Conservation (phyloP, 2,888 invertebrate genomes). For the Drosophila ustulata region DNA sequence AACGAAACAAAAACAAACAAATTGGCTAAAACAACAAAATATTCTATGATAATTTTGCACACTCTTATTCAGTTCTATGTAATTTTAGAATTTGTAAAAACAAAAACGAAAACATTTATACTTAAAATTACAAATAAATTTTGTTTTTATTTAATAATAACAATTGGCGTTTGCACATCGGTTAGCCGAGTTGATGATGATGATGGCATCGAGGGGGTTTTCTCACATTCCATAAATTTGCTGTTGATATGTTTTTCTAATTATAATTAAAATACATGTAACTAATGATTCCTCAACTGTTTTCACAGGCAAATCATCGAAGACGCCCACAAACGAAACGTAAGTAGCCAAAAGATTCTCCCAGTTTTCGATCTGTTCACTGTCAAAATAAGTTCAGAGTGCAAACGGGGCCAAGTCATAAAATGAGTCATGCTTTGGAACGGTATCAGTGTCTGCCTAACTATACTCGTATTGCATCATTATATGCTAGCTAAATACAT, state of each 20-base stretch:
- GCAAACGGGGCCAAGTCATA: constrained; percentile 59
- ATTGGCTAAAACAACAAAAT: constrained; percentile 49
- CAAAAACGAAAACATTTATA: constrained; percentile 39
- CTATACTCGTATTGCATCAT: constrained; percentile 27
- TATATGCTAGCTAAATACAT: constrained; percentile 24
- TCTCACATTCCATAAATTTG: constrained; percentile 32
- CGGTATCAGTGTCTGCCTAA: constrained; percentile 67
- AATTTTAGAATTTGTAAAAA: constrained; percentile 68
- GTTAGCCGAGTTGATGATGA: constrained; percentile 21
- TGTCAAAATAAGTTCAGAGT: constrained; percentile 66
- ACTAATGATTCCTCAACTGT: constrained; percentile 6
- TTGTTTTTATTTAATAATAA: constrained; percentile 57
- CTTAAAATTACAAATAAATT: constrained; percentile 59
- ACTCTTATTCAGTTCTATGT: constrained; percentile 48
- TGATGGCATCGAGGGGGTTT: constrained; percentile 29
- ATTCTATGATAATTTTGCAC: constrained; percentile 47
- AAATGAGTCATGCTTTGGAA: constrained; percentile 39
- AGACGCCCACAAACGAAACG: constrained; percentile 84
- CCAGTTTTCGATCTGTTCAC: constrained; percentile 1
- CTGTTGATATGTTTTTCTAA: background rate
- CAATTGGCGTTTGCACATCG: constrained; percentile 8
- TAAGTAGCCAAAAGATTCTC: constrained; percentile 72
- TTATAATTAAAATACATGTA: background rate
- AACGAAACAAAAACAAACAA: constrained; percentile 34
- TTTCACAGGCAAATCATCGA: constrained; percentile 83